phyloP scores from a whole-genome alignment of 2,888 invertebrate species.

The Cryptus armator region DNA sequence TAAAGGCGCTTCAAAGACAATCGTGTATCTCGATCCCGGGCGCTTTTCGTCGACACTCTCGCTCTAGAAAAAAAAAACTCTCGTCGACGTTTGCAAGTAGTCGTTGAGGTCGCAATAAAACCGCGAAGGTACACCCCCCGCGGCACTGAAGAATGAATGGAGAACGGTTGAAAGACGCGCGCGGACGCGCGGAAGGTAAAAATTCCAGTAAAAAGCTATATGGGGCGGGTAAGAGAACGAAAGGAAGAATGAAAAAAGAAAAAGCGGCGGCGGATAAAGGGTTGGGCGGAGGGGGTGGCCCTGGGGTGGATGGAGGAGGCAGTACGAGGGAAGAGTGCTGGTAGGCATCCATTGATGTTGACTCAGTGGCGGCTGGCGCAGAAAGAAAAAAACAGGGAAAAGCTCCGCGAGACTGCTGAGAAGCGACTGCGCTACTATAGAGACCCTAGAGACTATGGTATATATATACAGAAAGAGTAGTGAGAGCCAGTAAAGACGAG shows the following conservation, averaged over 20 bases:
- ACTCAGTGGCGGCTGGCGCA: slow-evolving; percentile 51
- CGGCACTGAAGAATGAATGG: slow-evolving; percentile 44
- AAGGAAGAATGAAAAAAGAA: slow-evolving; percentile 38
- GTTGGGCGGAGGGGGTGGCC: slow-evolving; percentile 17
- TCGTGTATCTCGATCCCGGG: neutral
- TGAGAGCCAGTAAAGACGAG: slow-evolving; percentile 4
- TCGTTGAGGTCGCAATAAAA: slow-evolving; percentile 54
- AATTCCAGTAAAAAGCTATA: slow-evolving; percentile 48
- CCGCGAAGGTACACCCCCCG: slow-evolving; percentile 9
- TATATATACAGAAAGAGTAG: slow-evolving; percentile 11
- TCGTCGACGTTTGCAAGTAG: slow-evolving; percentile 1
- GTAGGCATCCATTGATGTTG: slow-evolving; percentile 64
- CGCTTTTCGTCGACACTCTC: slow-evolving; percentile 6
- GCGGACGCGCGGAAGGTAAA: slow-evolving; percentile 31
- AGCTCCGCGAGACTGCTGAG: slow-evolving; percentile 45
- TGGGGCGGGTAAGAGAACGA: slow-evolving; percentile 5
- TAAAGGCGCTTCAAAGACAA: neutral
- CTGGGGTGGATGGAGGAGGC: neutral
- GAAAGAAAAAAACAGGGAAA: slow-evolving; percentile 17
- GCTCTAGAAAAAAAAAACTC: neutral
- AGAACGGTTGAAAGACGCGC: slow-evolving; percentile 45
- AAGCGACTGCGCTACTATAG: slow-evolving; percentile 42
- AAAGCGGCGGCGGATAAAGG: slow-evolving; percentile 12
- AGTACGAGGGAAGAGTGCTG: slow-evolving; percentile 23
- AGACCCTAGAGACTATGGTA: slow-evolving; percentile 32